Evolutionary conservation across 2,797 vertebrate genomes (phyloP), one percentile per base, ranked within the genome.

Genomic region (Botia kubotai): DNA sequence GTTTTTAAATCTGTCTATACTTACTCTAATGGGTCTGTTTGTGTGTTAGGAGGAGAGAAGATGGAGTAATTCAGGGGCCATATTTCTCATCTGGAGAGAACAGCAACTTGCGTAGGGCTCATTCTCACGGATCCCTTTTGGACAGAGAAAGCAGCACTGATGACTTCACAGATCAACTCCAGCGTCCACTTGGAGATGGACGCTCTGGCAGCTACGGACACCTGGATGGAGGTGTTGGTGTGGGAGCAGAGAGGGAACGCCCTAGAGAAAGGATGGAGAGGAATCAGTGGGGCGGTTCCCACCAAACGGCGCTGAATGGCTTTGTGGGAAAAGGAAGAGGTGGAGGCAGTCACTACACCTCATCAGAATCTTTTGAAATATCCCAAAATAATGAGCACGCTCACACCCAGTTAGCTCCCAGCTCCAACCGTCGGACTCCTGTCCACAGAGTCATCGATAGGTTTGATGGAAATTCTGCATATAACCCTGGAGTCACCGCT

Each of bases 111-210:
- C 94, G 95, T 3, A 91, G 96, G 50, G 94, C 95, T 0, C 96
- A 94, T 70, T 98, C 97, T 5, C 95, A 98, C 0, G 93, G 96
- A 21, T 97, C 95, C 0, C 87, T 98, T 69, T 87, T 95, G 29
- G 93, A 94, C 43, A 87, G 89, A 39, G 94, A 94, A 5, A 70
- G 67, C 10, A 67, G 36, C 29, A 55, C 53, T 0, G 89, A 89
- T 69, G 89, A 87, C 62, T 90, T 88, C 65, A 29, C 2, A 5
- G 65, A 53, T 16, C 84, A 89, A 16, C 70, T 89, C 17, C 83
- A 88, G 13, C 90, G 90, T 2, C 90, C 89, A 8, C 91, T 90
- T 0, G 82, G 77, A 4, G 91, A 89, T 17, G 87, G 90, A 0
- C 87, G 87, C 80, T 94, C 94, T 48, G 93, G 94, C 13, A 95